Evolutionary conservation across 2,888 invertebrate species (phyloP).

Genomic region (Acronicta psi): DNA sequence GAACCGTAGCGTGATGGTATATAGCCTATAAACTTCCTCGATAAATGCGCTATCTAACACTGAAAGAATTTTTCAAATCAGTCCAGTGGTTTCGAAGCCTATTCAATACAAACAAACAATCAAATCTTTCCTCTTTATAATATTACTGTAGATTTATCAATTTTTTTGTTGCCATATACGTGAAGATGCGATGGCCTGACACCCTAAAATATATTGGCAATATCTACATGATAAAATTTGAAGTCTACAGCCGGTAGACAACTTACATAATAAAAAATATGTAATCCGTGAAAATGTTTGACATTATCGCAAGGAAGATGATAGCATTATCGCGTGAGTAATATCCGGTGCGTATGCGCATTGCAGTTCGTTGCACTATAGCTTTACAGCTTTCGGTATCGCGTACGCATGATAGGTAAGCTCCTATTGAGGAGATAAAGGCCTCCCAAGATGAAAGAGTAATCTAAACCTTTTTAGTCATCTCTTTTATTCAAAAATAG

Average conservation of each 20-base stretch:
- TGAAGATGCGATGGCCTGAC: too few relatives aligned
- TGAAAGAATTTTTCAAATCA: too few relatives aligned
- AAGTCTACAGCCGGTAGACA: background rate
- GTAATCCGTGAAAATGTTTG: conserved; percentile 47
- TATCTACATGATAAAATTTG: too few relatives aligned
- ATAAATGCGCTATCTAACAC: too few relatives aligned
- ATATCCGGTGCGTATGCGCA: conserved; percentile 45
- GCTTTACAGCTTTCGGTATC: conserved; percentile 11
- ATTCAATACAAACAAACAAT: too few relatives aligned
- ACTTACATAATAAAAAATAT: conserved; percentile 30
- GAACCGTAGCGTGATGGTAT: too few relatives aligned
- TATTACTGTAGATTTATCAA: too few relatives aligned
- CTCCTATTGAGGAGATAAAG: background rate
- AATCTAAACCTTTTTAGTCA: background rate
- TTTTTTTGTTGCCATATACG: too few relatives aligned
- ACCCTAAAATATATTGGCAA: too few relatives aligned
- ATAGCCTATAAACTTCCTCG: too few relatives aligned
- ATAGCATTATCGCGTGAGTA: conserved; percentile 53
- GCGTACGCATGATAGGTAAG: background rate
- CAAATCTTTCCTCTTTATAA: too few relatives aligned
- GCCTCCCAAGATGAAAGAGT: background rate
- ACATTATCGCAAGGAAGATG: conserved; percentile 44
- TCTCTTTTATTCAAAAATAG: background rate
- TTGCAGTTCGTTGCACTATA: conserved; percentile 43
- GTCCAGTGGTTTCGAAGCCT: too few relatives aligned